Percentiles rank a stretch among this genome's conserved stretches.
Evolutionary conservation across 2,888 invertebrate genomes (phyloP).

Genomic region (Lutraria lutraria): DNA sequence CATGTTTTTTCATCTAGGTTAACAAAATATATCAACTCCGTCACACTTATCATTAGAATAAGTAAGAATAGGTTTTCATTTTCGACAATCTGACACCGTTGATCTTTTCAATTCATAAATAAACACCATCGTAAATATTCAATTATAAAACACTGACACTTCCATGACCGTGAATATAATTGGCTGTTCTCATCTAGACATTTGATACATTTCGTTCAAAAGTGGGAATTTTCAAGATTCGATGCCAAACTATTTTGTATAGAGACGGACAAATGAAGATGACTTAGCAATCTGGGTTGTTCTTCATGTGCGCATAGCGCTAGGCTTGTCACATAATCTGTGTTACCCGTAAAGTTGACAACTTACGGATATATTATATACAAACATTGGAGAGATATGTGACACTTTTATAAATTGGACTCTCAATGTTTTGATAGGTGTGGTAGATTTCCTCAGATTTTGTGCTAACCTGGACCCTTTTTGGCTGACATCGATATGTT

Average conservation of each 20-base stretch:
- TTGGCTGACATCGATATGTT: slow-evolving; percentile 18
- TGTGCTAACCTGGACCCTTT: neutral
- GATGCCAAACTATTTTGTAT: slow-evolving; percentile 18
- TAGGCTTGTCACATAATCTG: neutral
- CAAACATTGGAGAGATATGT: slow-evolving; percentile 18
- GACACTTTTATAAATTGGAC: slow-evolving; percentile 42
- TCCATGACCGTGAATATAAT: neutral
- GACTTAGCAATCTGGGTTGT: neutral
- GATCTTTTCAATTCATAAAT: slow-evolving; percentile 19
- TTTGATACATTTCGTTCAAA: slow-evolving; percentile 26
- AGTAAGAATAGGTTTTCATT: neutral
- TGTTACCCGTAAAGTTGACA: neutral
- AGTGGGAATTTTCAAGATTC: neutral
- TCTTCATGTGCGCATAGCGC: neutral
- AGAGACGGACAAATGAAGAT: neutral
- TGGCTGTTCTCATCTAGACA: slow-evolving; percentile 14
- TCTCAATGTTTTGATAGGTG: slow-evolving; percentile 31
- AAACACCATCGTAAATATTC: slow-evolving; percentile 12
- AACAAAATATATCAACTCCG: slow-evolving; percentile 1
- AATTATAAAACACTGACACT: slow-evolving; percentile 1
- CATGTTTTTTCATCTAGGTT: neutral
- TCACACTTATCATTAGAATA: neutral
- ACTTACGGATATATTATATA: neutral
- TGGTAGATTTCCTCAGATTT: slow-evolving; percentile 6
- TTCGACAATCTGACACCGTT: neutral